phyloP scores from a whole-genome alignment of 2,888 invertebrate species.

The Stenotaenia linearis region DNA sequence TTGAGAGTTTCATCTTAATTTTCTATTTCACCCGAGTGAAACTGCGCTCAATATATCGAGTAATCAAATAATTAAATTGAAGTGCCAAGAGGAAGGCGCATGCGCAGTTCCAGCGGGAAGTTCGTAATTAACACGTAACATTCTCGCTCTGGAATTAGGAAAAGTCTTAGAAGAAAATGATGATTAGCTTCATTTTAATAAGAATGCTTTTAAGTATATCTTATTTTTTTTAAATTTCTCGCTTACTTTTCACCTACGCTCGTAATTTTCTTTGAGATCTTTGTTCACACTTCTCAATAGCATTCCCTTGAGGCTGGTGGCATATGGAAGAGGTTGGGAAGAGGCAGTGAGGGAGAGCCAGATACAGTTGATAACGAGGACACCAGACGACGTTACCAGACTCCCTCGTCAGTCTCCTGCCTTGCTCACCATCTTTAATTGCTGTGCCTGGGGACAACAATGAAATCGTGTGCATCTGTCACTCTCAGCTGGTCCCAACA shows the following conservation, averaged over 20 bases:
- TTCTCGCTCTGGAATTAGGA: neutral
- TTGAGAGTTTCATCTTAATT: neutral
- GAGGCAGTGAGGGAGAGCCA: neutral
- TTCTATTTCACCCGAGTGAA: slow-evolving; percentile 12
- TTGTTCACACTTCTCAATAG: neutral
- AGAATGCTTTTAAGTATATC: neutral
- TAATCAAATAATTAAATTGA: slow-evolving; percentile 11
- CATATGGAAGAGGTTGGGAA: neutral
- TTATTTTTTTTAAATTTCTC: neutral
- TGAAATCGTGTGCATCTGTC: neutral
- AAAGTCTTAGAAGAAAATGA: neutral
- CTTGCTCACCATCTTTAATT: neutral
- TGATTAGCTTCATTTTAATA: neutral
- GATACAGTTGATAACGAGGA: slow-evolving; percentile 15
- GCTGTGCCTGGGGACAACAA: neutral
- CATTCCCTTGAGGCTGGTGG: neutral
- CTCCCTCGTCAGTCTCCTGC: neutral
- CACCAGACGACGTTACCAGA: neutral
- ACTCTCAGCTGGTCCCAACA: neutral
- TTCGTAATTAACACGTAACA: neutral
- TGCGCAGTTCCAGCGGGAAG: slow-evolving; percentile 1
- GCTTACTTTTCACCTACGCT: neutral
- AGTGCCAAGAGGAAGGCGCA: neutral
- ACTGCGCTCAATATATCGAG: neutral
- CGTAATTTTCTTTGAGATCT: neutral